Evolutionary conservation across 2,113 vertebrate genomes (phyloP), one percentile per base, ranked within the genome.

Genomic region (Pluvianellus socialis): DNA sequence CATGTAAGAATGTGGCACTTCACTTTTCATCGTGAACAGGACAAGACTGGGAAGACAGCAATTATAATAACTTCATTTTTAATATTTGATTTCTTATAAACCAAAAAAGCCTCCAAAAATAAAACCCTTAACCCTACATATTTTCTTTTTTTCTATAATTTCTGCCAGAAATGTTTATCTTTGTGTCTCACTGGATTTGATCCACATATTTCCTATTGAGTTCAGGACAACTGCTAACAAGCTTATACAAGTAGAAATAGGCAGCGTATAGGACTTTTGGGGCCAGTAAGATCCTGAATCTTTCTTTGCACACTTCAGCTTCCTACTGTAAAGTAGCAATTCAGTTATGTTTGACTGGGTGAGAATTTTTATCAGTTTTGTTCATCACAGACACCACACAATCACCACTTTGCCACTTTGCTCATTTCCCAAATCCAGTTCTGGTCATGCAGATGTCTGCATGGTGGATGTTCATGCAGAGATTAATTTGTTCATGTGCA

Each of bases 91-190:
- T 79, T 91, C 77, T 73, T 81, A 42, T 30, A 73, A 92, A 87
- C 19, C 76, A n/a, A 63, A 28, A 79, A 55, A 47, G 10, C 14
- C 2, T 8, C 24, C 30, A 59, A 70, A 86, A 89, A 82, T 30
- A 12, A 91, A 84, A n/a, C 27, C 22, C 19, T 59, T 53, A 65
- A n/a, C 18, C 20, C 22, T 28, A 38, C 0, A 0, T 38, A 0
- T 3, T 47, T 35, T 18, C 6, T 66, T 50, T 75, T 56, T 18
- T 7, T 49, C 32, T 1, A 0, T 10, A 35, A 10, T 42, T 86
- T 87, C 55, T 92, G 32, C 7, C 85, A 88, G 63, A 70, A 91
- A 63, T 59, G 2, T 61, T 68, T 73, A 5, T 26, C 40, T 66
- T 79, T 73, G 1, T 88, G 30, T 72, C 40, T 94, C 18, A 14